Percentiles rank a stretch among this genome's conserved stretches.
Conservation (phyloP, 2,113 vertebrate species). For the Silurus glanis region DNA sequence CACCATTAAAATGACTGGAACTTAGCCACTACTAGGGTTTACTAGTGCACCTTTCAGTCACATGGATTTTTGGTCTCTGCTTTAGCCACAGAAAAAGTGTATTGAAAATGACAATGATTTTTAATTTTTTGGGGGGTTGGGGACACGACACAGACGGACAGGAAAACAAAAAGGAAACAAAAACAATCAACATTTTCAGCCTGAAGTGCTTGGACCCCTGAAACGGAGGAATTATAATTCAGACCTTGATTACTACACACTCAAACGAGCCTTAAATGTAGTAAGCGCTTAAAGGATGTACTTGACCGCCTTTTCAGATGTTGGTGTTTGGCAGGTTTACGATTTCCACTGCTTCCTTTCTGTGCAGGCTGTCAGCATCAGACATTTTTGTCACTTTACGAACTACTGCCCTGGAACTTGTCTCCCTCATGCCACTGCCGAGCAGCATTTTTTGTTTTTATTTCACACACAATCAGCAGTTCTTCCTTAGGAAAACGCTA, state of each 20-base stretch:
- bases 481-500: conserved; percentile 7
- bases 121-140: no score
- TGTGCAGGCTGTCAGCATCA: not conserved
- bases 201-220: not conserved
- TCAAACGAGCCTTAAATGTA: not conserved
- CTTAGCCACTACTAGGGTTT: no score
- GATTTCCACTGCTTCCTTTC: not conserved
- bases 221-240: not conserved
- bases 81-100: not conserved
- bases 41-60: not conserved
- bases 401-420: not conserved
- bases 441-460: not conserved
- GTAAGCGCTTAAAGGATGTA: not conserved
- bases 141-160: no score
- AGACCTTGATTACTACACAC: not conserved
- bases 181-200: not conserved
- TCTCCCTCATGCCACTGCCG: not conserved
- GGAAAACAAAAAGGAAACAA: not conserved
- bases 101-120: not conserved
- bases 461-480: not conserved
- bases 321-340: not conserved
- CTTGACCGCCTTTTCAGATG: not conserved
- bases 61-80: not conserved
- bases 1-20: not conserved
- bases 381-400: not conserved